Evolutionary conservation across 2,113 vertebrate genomes (phyloP).

Genomic region (Apteryx mantelli): DNA sequence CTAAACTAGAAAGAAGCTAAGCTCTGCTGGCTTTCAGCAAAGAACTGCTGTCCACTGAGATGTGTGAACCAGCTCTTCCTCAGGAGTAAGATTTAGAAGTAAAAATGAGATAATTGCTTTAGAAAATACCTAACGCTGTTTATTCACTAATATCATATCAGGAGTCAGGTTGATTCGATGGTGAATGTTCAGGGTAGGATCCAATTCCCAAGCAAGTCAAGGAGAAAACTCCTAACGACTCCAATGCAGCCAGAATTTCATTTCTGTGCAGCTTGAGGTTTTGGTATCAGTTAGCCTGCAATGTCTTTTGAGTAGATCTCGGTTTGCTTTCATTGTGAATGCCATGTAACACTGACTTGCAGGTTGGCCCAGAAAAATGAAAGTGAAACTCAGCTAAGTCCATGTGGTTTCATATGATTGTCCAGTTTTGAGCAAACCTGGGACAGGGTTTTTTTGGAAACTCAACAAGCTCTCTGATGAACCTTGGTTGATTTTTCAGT

Average conservation of each 20-base stretch:
- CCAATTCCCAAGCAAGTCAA: neutral
- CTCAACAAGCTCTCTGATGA: neutral
- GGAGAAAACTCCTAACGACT: neutral
- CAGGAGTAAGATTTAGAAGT: neutral
- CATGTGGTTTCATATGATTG: neutral
- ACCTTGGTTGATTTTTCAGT: neutral
- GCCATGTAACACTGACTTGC: neutral
- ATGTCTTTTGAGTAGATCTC: neutral
- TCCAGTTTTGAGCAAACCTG: neutral
- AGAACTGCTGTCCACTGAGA: neutral
- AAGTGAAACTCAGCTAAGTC: constrained; percentile 27
- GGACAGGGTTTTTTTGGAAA: neutral
- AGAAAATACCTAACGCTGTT: neutral
- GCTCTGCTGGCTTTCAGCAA: neutral
- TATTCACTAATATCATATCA: neutral
- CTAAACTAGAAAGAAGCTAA: neutral
- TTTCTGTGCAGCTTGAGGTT: neutral
- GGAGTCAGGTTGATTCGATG: neutral
- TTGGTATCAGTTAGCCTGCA: neutral
- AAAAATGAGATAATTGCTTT: neutral
- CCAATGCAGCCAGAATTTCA: neutral
- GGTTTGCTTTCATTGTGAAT: neutral
- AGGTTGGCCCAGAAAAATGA: neutral
- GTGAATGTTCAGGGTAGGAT: neutral
- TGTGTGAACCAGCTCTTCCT: neutral